Conservation (phyloP, 1,140 invertebrate genomes). For the Polyergus mexicanus region DNA sequence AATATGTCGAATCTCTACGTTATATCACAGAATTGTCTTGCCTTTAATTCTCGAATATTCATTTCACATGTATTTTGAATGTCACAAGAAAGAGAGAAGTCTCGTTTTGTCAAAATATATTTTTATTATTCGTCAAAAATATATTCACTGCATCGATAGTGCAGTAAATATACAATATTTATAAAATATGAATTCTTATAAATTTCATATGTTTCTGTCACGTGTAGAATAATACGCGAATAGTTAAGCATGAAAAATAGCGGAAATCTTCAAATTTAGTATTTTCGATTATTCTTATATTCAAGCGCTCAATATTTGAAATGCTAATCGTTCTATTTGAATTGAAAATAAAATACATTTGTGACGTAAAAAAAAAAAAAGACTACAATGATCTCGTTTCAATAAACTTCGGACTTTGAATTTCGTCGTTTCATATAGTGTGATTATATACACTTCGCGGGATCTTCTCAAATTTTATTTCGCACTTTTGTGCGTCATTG, state of each 20-base stretch:
- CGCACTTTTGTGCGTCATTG: neutral
- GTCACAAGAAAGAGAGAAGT: neutral
- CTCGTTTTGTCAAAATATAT: neutral
- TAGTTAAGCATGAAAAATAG: neutral
- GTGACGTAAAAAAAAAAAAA: too few species aligned
- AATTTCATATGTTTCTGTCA: neutral
- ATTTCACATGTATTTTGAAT: neutral
- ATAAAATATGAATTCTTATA: neutral
- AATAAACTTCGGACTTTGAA: neutral
- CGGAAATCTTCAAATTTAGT: neutral
- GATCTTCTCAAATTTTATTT: neutral
- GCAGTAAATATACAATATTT: neutral
- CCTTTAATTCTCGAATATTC: neutral
- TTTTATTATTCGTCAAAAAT: too few species aligned
- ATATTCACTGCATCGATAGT: too few species aligned
- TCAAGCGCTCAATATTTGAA: neutral
- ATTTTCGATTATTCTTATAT: neutral
- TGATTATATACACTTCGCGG: neutral
- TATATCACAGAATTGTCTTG: neutral
- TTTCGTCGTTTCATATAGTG: neutral
- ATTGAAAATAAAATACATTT: neutral
- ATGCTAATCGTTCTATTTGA: neutral
- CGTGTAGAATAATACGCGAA: neutral
- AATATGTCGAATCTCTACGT: constrained; percentile 36
- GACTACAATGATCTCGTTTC: neutral